A percentile compares a stretch with the other conserved stretches of the same genome.
Evolutionary conservation across 1,140 invertebrate species (phyloP).

Genomic region (Steinernema feltiae): DNA sequence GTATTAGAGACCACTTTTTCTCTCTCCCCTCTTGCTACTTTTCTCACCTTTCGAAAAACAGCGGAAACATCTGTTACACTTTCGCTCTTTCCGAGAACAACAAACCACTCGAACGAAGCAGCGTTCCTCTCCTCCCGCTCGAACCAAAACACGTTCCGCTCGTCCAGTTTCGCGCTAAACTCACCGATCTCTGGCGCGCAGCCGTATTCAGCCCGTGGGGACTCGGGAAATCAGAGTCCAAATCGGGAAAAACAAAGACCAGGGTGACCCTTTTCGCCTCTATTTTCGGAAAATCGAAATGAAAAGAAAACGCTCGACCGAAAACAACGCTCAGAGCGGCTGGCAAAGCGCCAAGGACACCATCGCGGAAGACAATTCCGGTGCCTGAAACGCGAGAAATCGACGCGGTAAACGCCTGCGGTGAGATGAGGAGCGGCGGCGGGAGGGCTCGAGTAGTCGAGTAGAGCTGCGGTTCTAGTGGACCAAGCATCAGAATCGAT

Average conservation of each 20-base stretch:
- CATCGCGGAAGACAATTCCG: not conserved
- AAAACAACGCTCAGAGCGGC: too few species aligned
- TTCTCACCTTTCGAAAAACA: not conserved
- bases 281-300: too few species aligned
- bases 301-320: too few species aligned
- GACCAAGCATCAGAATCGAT: constrained; percentile 12
- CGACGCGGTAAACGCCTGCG: not conserved
- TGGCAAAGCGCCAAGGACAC: too few species aligned
- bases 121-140: too few species aligned
- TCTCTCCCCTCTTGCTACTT: not conserved
- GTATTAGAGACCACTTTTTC: not conserved
- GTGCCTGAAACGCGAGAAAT: not conserved
- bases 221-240: too few species aligned
- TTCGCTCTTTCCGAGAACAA: not conserved
- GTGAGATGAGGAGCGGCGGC: not conserved
- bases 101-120: not conserved
- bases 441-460: not conserved
- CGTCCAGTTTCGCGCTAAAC: not conserved
- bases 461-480: not conserved
- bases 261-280: not conserved
- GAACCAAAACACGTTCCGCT: not conserved
- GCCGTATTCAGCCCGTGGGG: not conserved
- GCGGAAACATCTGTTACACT: not conserved
- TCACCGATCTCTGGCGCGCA: not conserved
- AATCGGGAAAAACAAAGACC: not conserved